Base-by-base conservation (phyloP, 1,140 invertebrate species). In the Brachionus sp. region DNA sequence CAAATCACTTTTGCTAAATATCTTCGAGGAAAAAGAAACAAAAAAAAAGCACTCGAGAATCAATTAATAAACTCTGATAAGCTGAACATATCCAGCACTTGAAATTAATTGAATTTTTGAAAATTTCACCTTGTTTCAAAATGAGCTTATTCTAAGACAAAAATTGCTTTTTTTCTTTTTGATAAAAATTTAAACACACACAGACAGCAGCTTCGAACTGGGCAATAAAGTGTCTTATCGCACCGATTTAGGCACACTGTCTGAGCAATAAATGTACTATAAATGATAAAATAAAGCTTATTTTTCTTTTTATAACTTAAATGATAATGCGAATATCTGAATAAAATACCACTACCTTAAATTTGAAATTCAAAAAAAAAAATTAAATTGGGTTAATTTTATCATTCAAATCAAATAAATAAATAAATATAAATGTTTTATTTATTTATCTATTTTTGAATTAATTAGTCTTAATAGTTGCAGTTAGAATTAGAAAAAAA, bases 301-400 rank as follows among this genome's bases (percentile, higher is more conserved):
- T 29, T 25, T 33, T 62, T 62, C 29, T 25, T 33, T 66, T 53
- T 53, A 53, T 53, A 53, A 29, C 35, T 39, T 70, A 16, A 42
- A 70, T 29, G 66, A 70, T 70, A 70, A 70, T 70, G 35, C 33
- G 66, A 70, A 70, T 70, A 70, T 70, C 66, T 70, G 66, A 70
- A 70, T 70, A 42, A 70, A 70, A 37, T 70, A 37, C 29, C 29
- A 37, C n/a, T 37, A 37, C n/a, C 29, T 37, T 70, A 70, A n/a
- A 13, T 12, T 66, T 70, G n/a, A n/a, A n/a, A n/a, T 70, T 35
- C 9, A n/a, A n/a, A n/a, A n/a, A n/a, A 35, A 70, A 70, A 37
- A 37, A 5, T 70, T 70, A 70, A 70, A 70, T 39, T 70, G 66
- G 66, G 66, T 70, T 70, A 70, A 70, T 53, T 70, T 70, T 70